phyloP scores from a whole-genome alignment of 2,888 invertebrate species.

The Mythimna vitellina region DNA sequence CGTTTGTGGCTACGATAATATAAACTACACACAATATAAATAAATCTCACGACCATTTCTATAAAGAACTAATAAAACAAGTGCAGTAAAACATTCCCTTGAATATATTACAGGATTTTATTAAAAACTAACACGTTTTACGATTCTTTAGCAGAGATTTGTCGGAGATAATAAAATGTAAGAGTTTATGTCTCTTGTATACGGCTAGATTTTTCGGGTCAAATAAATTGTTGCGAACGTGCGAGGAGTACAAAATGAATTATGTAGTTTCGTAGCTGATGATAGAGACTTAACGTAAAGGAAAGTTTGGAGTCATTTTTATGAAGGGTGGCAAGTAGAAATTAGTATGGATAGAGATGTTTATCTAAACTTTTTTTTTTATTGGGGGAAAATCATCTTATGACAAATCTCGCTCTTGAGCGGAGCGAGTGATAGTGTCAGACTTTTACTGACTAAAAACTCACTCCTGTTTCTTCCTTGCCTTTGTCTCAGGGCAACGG shows the following conservation, averaged over 20 bases:
- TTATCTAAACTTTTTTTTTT: too few relatives aligned
- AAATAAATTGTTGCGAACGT: slow-evolving; percentile 55
- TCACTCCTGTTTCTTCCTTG: too few relatives aligned
- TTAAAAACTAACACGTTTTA: slow-evolving; percentile 62
- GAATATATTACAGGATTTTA: slow-evolving; percentile 48
- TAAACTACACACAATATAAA: slow-evolving; percentile 12
- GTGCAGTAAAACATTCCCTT: slow-evolving; percentile 46
- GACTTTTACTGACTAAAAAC: too few relatives aligned
- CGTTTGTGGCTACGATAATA: background rate
- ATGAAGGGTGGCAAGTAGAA: background rate
- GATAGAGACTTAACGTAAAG: background rate
- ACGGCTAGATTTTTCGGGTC: slow-evolving; percentile 56
- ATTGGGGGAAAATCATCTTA: too few relatives aligned
- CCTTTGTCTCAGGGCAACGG: too few relatives aligned
- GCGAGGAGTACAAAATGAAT: slow-evolving; percentile 38
- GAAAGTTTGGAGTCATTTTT: slow-evolving; percentile 11
- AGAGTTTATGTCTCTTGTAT: slow-evolving; percentile 49
- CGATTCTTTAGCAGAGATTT: slow-evolving; percentile 48
- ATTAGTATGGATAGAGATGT: background rate
- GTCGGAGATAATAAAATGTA: slow-evolving; percentile 52
- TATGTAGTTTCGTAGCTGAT: slow-evolving; percentile 24
- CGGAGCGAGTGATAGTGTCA: too few relatives aligned
- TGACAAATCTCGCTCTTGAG: too few relatives aligned
- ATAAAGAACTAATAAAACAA: slow-evolving; percentile 50
- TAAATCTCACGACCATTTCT: slow-evolving; percentile 18